A percentile compares a stretch with the other conserved stretches of the same genome.
Conservation (phyloP, 1,140 invertebrate genomes). For the Papilio xuthus region DNA sequence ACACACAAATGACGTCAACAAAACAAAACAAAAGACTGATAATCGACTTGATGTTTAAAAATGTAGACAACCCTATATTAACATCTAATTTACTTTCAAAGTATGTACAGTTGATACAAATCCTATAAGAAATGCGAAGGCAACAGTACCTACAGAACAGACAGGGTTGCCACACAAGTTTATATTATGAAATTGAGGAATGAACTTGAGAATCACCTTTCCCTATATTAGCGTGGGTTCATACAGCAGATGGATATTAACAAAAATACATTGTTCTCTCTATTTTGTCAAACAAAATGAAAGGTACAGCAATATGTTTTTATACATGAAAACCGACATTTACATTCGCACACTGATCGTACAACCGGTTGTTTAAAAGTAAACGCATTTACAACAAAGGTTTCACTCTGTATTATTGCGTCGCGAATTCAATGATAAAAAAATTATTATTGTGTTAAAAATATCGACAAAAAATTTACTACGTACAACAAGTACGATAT, state of each 20-base stretch:
- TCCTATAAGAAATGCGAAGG: no score
- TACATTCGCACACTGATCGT: not conserved
- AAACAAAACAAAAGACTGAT: not conserved
- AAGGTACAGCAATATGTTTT: not conserved
- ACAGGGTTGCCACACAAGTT: no score
- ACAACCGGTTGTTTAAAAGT: conserved; percentile 16
- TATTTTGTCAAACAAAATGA: not conserved
- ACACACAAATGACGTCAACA: not conserved
- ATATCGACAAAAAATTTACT: not conserved
- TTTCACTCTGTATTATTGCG: not conserved
- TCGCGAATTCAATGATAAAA: not conserved
- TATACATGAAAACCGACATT: not conserved
- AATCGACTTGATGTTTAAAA: no score
- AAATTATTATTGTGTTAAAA: not conserved
- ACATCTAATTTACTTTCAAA: no score
- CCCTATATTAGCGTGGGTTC: no score
- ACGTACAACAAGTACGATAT: not conserved
- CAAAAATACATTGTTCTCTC: not conserved
- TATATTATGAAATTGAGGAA: not conserved
- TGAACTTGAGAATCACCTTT: no score
- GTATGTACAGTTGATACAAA: no score
- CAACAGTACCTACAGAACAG: no score
- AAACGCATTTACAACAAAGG: conserved; percentile 16
- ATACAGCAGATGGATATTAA: not conserved
- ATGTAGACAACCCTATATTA: no score